Evolutionary conservation across 2,888 invertebrate genomes (phyloP).

Genomic region (Scaeva pyrastri): DNA sequence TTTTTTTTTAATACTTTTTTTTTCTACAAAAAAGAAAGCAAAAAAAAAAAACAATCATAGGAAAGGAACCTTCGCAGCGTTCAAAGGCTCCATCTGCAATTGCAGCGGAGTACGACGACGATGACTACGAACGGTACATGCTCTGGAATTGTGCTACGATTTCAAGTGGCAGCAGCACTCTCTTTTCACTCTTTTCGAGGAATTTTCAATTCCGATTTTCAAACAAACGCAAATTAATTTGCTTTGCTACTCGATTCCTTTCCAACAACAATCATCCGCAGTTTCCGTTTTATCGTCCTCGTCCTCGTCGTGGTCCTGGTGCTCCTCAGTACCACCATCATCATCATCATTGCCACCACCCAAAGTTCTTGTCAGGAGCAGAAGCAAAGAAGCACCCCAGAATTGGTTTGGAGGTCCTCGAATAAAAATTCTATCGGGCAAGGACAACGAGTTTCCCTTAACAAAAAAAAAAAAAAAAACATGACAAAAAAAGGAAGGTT

Average conservation of each 20-base stretch:
- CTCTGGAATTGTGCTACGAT: conserved; percentile 5
- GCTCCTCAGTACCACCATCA: conserved; percentile 5
- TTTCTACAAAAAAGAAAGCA: conserved; percentile 3
- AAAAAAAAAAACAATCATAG: conserved; percentile 7
- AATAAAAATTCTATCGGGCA: conserved; percentile 41
- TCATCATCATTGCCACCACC: conserved; percentile 4
- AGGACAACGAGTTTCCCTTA: conserved; percentile 4
- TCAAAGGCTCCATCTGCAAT: conserved; percentile 50
- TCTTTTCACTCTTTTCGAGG: conserved; percentile 24
- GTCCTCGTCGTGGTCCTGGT: not conserved
- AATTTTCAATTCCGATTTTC: conserved; percentile 73
- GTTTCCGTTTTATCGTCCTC: conserved; percentile 22
- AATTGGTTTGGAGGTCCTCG: conserved; percentile 21
- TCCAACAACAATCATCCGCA: conserved; percentile 60
- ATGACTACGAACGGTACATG: not conserved
- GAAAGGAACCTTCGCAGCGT: not conserved
- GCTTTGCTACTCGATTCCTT: conserved; percentile 63
- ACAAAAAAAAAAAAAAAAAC: conserved; percentile 6
- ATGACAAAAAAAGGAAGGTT: not conserved
- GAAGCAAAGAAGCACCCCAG: not conserved
- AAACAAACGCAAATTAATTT: conserved; percentile 75
- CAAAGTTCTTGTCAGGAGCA: conserved; percentile 24
- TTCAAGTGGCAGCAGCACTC: conserved; percentile 38
- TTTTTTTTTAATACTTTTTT: conserved; percentile 24
- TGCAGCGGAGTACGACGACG: not conserved